Base-by-base conservation (phyloP, 2,888 invertebrate genomes). In the Phragmatobia fuliginosa region DNA sequence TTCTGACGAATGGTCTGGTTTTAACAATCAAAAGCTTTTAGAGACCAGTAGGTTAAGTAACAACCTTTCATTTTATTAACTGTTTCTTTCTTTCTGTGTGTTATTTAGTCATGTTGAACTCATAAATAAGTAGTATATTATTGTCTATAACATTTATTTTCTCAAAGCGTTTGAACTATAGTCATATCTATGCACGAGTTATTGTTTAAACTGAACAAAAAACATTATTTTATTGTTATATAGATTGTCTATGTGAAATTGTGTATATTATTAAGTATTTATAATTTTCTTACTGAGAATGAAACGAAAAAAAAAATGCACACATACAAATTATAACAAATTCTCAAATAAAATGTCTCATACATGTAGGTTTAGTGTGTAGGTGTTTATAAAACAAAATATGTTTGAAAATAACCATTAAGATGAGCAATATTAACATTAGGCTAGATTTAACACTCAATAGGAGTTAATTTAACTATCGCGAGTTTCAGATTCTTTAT, bases 11-110 rank as follows among this genome's bases (percentile, higher is more conserved):
- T 80, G 70, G 72, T n/a, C 62, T 3, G 14, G 33, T 18, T 33
- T 77, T 21, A 52, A 67, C 5, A 32, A 68, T 45, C 67, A 59
- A 58, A 33, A 71, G 36, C 28, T 69, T 41, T 28, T 74, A 6
- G 36, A 61, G 31, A 18, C 58, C 16, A 66, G 36, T 38, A 14
- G 38, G 1, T 38, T 38, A 38, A 38, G 38, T 49, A 33, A 28
- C 52, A 33, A 68, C 21, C 31, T 65, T 49, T 38, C 59, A 64
- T 49, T 67, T 52, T 70, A 41, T 60, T 25, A n/a, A 31, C 21
- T 49, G n/a, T 49, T 49, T 49, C 8, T 49, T n/a, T 7, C 6
- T 18, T 7, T n/a, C 21, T n/a, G n/a, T 49, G 8, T 45, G 7
- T 45, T 49, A 8, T 49, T 49, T 21, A 45, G 45, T 2, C 10